These are phyloP conservation scores for Drosophila antonietae DNA, from an alignment of 2,888 invertebrate genomes.

Conservation along the genomic window DNA sequence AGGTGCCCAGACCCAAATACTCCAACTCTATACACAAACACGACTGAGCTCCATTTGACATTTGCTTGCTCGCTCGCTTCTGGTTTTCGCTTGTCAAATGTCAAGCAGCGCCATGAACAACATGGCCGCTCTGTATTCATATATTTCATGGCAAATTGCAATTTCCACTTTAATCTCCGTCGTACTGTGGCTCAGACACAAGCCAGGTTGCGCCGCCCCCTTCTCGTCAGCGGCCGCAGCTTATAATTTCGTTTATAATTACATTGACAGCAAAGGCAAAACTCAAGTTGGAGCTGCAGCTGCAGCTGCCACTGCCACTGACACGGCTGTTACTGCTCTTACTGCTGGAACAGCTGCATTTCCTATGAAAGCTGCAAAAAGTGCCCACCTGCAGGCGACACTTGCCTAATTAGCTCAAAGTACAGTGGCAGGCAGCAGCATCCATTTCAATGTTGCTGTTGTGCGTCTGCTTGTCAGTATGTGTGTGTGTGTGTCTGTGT, in stretches of 20 bases:
- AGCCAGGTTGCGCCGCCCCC: constrained; percentile 12
- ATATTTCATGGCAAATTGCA: constrained; percentile 72
- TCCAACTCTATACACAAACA: constrained; percentile 6
- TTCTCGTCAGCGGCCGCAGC: constrained; percentile 58
- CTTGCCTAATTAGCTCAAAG: constrained; percentile 71
- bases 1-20: constrained; percentile 6
- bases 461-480: constrained; percentile 5
- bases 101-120: constrained; percentile 13
- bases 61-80: constrained; percentile 16
- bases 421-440: constrained; percentile 34
- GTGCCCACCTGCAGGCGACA: constrained; percentile 66
- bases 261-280: constrained; percentile 60
- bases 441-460: constrained; percentile 32
- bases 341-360: constrained; percentile 32
- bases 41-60: constrained; percentile 12
- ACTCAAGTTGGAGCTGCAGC: constrained; percentile 39
- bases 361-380: constrained; percentile 49
- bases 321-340: constrained; percentile 5
- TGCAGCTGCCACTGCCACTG: constrained; percentile 12
- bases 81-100: constrained; percentile 37
- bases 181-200: constrained; percentile 29
- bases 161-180: constrained; percentile 80
- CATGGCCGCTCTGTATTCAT: constrained; percentile 49
- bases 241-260: constrained; percentile 79
- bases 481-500: too few relatives aligned